phyloP scores from a whole-genome alignment of 2,888 invertebrate species.

The Drosophila maculinotata region DNA sequence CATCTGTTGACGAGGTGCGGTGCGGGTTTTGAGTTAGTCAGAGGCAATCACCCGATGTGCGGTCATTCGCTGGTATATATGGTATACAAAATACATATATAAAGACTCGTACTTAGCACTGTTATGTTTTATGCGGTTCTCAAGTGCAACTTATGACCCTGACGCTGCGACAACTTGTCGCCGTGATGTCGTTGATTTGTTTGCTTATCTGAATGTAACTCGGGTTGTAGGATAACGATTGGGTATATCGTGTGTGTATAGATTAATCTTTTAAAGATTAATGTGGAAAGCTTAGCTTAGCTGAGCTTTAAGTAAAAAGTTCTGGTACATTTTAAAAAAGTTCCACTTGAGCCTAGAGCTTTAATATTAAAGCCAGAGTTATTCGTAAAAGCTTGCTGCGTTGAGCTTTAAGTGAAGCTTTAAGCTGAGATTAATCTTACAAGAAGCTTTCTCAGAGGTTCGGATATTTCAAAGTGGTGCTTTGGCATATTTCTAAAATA shows the following conservation, averaged over 20 bases:
- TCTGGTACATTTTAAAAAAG: neutral
- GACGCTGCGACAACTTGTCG: slow-evolving; percentile 38
- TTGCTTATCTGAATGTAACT: slow-evolving; percentile 31
- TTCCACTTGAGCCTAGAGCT: neutral
- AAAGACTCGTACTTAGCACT: slow-evolving; percentile 25
- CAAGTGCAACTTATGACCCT: slow-evolving; percentile 54
- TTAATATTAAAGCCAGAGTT: too few species aligned
- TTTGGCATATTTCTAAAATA: neutral
- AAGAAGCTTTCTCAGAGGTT: neutral
- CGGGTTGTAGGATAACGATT: neutral
- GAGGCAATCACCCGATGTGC: slow-evolving; percentile 37
- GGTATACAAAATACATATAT: slow-evolving; percentile 5
- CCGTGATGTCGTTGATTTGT: slow-evolving; percentile 29
- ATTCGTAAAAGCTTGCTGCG: too few species aligned
- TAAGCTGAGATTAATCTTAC: neutral
- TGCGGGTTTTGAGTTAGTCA: slow-evolving; percentile 26
- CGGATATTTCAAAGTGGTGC: slow-evolving; percentile 10
- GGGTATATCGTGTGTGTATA: slow-evolving; percentile 27
- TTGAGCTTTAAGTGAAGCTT: neutral
- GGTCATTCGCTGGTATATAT: slow-evolving; percentile 38
- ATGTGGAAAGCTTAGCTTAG: neutral
- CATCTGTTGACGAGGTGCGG: slow-evolving; percentile 30
- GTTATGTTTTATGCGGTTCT: slow-evolving; percentile 51
- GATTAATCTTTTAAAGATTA: too few species aligned
- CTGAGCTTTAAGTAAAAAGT: neutral